Conservation (phyloP, 1,140 invertebrate species). For the Procambarus clarkii region DNA sequence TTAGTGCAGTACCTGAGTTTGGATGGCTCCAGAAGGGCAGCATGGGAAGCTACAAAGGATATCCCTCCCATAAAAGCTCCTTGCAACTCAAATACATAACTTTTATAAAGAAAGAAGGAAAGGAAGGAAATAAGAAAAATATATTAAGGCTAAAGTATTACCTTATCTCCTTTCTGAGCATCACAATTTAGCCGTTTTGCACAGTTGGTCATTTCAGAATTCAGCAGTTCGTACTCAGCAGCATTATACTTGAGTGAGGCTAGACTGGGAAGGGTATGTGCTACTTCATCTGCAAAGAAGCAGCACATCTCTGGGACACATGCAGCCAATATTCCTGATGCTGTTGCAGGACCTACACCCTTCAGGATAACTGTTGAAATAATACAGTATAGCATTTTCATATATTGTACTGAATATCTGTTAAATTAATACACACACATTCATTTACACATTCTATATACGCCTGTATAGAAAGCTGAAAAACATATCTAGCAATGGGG, state of each 20-base stretch:
- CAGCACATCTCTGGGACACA: constrained; percentile 41
- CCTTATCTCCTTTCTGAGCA: constrained; percentile 1
- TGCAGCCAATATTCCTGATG: constrained; percentile 32
- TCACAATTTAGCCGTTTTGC: constrained; percentile 34
- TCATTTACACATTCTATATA: background rate
- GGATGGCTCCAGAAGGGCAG: too few species aligned
- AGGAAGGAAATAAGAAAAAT: too few species aligned
- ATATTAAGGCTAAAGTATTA: background rate
- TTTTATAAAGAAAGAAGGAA: too few species aligned
- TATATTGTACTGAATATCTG: background rate
- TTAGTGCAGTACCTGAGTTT: too few species aligned
- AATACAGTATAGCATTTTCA: background rate
- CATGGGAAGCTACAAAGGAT: too few species aligned
- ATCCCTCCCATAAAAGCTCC: too few species aligned
- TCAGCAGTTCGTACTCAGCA: constrained; percentile 16
- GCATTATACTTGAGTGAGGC: constrained; percentile 19
- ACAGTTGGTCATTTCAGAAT: constrained; percentile 9
- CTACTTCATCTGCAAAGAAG: constrained; percentile 53
- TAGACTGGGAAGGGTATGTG: constrained; percentile 20
- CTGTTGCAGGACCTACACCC: constrained; percentile 43
- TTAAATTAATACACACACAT: background rate
- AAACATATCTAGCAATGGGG: too few species aligned
- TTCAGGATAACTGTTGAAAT: constrained; percentile 25
- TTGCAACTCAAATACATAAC: too few species aligned
- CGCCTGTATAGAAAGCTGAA: too few species aligned